Evolutionary conservation across 2,888 invertebrate species (phyloP), one percentile per base, ranked within the genome.

Genomic region (Cephonodes hylas): DNA sequence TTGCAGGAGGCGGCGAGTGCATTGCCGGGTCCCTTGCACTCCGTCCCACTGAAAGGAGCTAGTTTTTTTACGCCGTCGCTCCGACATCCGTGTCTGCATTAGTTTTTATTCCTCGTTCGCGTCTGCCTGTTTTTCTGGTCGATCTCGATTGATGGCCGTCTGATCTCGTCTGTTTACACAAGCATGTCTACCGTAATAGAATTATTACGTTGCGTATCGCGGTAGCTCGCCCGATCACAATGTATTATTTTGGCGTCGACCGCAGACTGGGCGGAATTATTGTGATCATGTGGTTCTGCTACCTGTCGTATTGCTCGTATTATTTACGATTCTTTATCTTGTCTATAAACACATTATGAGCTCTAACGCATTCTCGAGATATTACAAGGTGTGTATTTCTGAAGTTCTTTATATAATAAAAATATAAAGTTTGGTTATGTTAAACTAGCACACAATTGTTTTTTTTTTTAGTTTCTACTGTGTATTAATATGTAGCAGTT

Each of bases 11-110:
- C 38, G 38, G 38, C 38, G 38, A n/a, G 13, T 38, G 38, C 38
- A 4, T n/a, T 38, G 38, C 38, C 10, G 38, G n/a, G 38, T 38
- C 38, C 38, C 38, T 15, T 71, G 63, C 64, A 64, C 62, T 70
- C 71, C 74, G 79, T 48, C 48, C 77, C 64, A 77, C 76, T 82
- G 79, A 79, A 78, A 83, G 86, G 84, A 83, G 75, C 81, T 74
- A 77, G 81, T 87, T 88, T 87, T 85, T 86, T 77, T 65, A 64
- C 59, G 68, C 63, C 62, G 57, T 22, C 62, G 25, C 23, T 31
- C 71, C 78, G 80, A 87, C 86, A 87, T 88, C 89, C 88, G 88
- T 76, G 86, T 89, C 84, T 80, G 82, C 76, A 76, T 84, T 69
- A 80, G 81, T 89, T 89, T 89, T 89, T 88, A 80, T 80, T 67